Conservation (phyloP, 2,797 vertebrate genomes). For the Enteromius unitaeniatus region DNA sequence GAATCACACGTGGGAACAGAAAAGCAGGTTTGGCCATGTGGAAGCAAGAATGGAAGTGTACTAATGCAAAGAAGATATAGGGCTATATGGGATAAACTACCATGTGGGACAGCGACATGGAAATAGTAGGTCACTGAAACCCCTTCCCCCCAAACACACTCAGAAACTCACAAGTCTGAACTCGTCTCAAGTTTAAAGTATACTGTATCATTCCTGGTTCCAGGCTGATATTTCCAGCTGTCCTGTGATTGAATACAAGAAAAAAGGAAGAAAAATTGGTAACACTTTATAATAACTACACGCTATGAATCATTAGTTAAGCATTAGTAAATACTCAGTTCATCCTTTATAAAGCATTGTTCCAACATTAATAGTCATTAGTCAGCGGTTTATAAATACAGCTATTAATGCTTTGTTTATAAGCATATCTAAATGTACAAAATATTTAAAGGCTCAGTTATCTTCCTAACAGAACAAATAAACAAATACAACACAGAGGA, state of each 20-base stretch:
- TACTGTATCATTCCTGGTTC: background rate
- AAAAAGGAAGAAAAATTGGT: background rate
- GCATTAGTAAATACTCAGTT: too few species aligned
- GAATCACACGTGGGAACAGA: conserved; percentile 24
- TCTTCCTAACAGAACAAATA: too few species aligned
- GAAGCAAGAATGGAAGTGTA: background rate
- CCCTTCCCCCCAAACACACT: background rate
- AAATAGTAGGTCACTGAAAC: conserved; percentile 42
- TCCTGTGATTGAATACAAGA: background rate
- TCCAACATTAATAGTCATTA: too few species aligned
- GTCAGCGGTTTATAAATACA: too few species aligned
- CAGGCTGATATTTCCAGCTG: background rate
- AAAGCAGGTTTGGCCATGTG: background rate
- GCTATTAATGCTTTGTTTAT: too few species aligned
- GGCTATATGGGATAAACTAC: background rate
- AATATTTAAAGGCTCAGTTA: too few species aligned
- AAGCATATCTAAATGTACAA: too few species aligned
- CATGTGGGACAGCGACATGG: conserved; percentile 17
- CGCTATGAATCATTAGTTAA: too few species aligned
- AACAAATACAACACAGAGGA: too few species aligned
- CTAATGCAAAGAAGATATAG: conserved; percentile 1
- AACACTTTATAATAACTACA: too few species aligned
- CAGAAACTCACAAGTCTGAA: conserved; percentile 20
- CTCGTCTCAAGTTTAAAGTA: conserved; percentile 11
- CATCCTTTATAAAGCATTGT: too few species aligned